These are phyloP conservation scores for Meganola albula DNA, from an alignment of 2,888 invertebrate species.

Conservation along the genomic window DNA sequence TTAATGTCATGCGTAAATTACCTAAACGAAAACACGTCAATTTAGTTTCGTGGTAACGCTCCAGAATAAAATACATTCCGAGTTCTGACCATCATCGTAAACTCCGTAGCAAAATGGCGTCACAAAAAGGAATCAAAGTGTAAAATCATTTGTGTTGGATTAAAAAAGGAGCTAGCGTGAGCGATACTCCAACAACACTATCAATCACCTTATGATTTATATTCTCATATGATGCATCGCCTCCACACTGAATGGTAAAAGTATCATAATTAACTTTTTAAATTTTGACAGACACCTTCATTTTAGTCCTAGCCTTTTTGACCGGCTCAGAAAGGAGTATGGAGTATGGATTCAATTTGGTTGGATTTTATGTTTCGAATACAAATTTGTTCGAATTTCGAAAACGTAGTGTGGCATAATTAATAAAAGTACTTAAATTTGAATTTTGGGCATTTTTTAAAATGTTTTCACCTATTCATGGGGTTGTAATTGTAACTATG, in stretches of 20 bases:
- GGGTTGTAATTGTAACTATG: too few species aligned
- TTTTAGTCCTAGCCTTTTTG: slow-evolving; percentile 32
- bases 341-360: too few species aligned
- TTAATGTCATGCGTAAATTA: too few species aligned
- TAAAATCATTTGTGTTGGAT: slow-evolving; percentile 75
- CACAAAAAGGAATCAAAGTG: slow-evolving; percentile 68
- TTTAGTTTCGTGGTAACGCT: too few species aligned
- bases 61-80: slow-evolving; percentile 36
- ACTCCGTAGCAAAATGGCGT: slow-evolving; percentile 58
- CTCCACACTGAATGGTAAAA: slow-evolving; percentile 53
- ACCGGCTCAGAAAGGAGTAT: too few species aligned
- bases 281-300: slow-evolving; percentile 71
- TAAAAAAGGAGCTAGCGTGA: slow-evolving; percentile 72
- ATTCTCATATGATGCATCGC: slow-evolving; percentile 72
- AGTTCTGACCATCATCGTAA: slow-evolving; percentile 52
- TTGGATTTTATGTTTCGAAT: too few species aligned
- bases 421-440: too few species aligned
- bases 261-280: slow-evolving; percentile 76
- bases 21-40: too few species aligned
- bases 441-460: too few species aligned
- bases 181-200: slow-evolving; percentile 71
- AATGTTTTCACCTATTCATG: too few species aligned
- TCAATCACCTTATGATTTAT: slow-evolving; percentile 76
- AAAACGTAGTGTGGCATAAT: too few species aligned
- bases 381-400: too few species aligned